These are phyloP conservation scores for Patella pellucida DNA, from an alignment of 2,888 invertebrate species.

Conservation along the genomic window DNA sequence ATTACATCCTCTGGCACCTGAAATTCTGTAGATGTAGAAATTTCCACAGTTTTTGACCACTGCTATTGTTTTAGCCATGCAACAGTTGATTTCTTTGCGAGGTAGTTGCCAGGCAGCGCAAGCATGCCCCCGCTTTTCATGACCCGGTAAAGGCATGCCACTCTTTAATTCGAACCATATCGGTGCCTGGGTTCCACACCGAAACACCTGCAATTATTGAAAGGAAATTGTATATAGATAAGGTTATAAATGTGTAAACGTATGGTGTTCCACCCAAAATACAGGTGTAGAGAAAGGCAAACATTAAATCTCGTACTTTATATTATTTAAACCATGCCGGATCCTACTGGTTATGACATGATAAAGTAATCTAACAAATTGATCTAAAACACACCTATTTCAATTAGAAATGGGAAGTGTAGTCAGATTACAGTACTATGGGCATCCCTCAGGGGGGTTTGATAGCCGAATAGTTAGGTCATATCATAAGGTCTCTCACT, in stretches of 20 bases:
- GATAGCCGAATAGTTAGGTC: too few species aligned
- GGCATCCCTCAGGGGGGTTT: too few species aligned
- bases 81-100: conserved; percentile 34
- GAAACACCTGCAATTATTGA: conserved; percentile 29
- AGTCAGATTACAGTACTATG: too few species aligned
- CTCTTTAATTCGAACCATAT: conserved; percentile 39
- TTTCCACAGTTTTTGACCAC: conserved; percentile 49
- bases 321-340: neutral
- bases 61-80: conserved; percentile 37
- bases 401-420: too few species aligned
- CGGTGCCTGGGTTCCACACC: conserved; percentile 45
- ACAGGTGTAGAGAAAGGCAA: neutral
- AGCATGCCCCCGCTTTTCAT: conserved; percentile 32
- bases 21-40: conserved; percentile 49
- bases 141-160: conserved; percentile 34
- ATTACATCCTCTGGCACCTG: conserved; percentile 50
- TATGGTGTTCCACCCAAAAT: neutral
- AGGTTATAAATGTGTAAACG: too few species aligned
- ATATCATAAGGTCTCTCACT: too few species aligned
- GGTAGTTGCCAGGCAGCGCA: conserved; percentile 39
- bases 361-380: neutral
- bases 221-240: too few species aligned
- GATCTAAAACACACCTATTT: too few species aligned
- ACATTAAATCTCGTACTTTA: neutral
- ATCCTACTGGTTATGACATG: conserved; percentile 12